phyloP scores from a whole-genome alignment of 2,797 vertebrate genomes.

The Limnodromus scolopaceus region DNA sequence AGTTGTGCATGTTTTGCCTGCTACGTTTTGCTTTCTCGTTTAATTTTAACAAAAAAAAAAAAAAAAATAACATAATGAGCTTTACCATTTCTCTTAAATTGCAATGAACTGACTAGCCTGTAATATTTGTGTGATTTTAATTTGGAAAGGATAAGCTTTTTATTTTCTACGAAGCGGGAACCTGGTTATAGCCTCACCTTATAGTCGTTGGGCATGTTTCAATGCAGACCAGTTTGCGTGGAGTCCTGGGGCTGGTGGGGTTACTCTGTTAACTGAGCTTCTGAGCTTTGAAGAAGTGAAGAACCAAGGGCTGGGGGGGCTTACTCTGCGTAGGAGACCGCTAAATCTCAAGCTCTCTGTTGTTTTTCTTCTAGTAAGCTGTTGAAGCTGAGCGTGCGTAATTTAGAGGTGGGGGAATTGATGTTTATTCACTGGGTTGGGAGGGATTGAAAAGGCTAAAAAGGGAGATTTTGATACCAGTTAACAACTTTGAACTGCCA shows the following conservation, averaged over 20 bases:
- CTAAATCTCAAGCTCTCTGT: neutral
- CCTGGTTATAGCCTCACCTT: neutral
- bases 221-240: neutral
- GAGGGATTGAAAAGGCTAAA: neutral
- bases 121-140: conserved; percentile 38
- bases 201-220: neutral
- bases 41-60: conserved; percentile 6
- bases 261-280: neutral
- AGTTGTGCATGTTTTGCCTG: conserved; percentile 78
- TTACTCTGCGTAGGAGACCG: neutral
- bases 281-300: neutral
- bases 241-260: neutral
- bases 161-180: neutral
- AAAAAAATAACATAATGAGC: neutral
- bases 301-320: neutral
- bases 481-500: neutral
- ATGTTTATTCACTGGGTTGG: neutral
- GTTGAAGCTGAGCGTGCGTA: neutral
- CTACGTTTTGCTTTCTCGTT: conserved; percentile 67
- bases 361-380: conserved; percentile 7
- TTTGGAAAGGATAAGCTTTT: conserved; percentile 34
- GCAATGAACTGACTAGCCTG: conserved; percentile 45
- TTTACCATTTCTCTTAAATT: conserved; percentile 54
- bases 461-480: neutral
- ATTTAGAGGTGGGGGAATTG: neutral